Conservation (phyloP, 2,797 vertebrate genomes). For the Poliocrania exsul region DNA sequence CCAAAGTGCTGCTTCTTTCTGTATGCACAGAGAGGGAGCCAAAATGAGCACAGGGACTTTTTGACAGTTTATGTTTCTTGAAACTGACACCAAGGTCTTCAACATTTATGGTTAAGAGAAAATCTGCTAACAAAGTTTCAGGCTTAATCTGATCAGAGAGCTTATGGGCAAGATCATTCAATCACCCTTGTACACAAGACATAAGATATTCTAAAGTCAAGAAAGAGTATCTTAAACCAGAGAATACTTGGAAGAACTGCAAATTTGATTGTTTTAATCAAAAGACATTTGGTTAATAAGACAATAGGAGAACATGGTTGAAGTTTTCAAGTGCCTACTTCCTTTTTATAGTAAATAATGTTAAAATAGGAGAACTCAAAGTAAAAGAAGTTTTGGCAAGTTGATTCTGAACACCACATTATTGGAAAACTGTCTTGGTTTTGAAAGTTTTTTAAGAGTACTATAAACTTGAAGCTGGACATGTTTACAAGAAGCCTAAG, state of each 20-base stretch:
- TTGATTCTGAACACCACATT: background rate
- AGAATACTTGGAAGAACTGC: background rate
- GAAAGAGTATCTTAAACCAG: background rate
- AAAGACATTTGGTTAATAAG: background rate
- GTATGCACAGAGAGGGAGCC: background rate
- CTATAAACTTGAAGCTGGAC: background rate
- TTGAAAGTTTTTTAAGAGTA: background rate
- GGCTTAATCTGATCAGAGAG: background rate
- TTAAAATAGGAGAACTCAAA: background rate
- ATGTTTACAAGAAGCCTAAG: background rate
- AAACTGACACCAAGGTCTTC: background rate
- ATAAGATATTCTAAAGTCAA: background rate
- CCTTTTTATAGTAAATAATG: background rate
- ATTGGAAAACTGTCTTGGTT: background rate
- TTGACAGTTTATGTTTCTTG: background rate
- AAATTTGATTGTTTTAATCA: background rate
- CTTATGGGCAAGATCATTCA: background rate
- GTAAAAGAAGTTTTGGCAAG: background rate
- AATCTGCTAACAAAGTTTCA: background rate
- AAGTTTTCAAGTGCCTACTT: background rate
- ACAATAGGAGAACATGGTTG: background rate
- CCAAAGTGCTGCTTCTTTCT: background rate
- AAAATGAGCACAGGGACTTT: background rate
- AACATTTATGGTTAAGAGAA: background rate
- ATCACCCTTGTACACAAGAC: background rate